These are phyloP conservation scores for Hyperoplus lanceolatus DNA, from an alignment of 2,797 vertebrate genomes.

Conservation along the genomic window DNA sequence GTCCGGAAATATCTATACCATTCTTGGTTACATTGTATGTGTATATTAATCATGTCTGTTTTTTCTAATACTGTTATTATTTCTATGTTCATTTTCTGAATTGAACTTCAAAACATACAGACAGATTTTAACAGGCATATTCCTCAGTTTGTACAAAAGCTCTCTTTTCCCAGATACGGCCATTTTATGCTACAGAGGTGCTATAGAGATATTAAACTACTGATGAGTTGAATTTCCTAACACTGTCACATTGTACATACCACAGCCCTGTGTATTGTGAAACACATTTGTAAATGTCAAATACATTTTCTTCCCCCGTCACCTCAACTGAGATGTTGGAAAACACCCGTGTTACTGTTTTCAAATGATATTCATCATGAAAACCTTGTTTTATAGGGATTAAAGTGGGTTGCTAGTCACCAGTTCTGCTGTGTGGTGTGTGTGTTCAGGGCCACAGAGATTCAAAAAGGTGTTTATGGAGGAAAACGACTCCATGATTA, in stretches of 20 bases:
- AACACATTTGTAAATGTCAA: constrained; percentile 66
- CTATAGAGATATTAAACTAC: constrained; percentile 78
- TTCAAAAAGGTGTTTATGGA: background rate
- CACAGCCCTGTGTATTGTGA: constrained; percentile 69
- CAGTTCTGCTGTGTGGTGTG: constrained; percentile 51
- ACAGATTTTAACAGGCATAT: constrained; percentile 51
- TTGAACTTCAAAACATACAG: constrained; percentile 55
- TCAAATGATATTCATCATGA: constrained; percentile 56
- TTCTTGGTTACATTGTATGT: constrained; percentile 74
- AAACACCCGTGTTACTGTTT: constrained; percentile 60
- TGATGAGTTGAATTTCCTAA: constrained; percentile 66
- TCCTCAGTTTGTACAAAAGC: constrained; percentile 47
- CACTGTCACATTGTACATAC: constrained; percentile 76
- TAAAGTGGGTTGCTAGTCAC: constrained; percentile 79
- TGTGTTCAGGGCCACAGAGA: constrained; percentile 29
- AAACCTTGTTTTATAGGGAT: constrained; percentile 70
- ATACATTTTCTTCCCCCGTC: constrained; percentile 31
- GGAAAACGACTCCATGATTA: background rate
- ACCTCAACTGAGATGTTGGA: constrained; percentile 46
- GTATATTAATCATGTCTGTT: constrained; percentile 71
- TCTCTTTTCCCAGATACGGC: constrained; percentile 19
- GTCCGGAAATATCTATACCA: constrained; percentile 69
- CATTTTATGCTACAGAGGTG: constrained; percentile 73
- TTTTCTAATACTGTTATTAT: constrained; percentile 70
- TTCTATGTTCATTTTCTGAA: constrained; percentile 71